Evolutionary conservation across 2,888 invertebrate species (phyloP).

Genomic region (Drepana falcataria): DNA sequence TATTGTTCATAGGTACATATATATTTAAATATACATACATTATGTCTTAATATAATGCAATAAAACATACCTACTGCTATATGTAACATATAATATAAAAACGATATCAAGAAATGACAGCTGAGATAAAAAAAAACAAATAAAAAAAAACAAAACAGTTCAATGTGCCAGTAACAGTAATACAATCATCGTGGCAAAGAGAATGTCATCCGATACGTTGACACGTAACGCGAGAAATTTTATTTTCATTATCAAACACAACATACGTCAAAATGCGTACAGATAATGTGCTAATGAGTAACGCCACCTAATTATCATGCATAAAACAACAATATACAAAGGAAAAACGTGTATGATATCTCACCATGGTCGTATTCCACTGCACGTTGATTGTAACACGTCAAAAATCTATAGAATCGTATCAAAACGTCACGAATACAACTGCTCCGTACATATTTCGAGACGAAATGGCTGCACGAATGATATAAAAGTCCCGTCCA

Average conservation of each 20-base stretch:
- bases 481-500: constrained; percentile 59
- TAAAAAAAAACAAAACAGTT: background rate
- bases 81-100: background rate
- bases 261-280: constrained; percentile 15
- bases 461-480: constrained; percentile 69
- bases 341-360: constrained; percentile 19
- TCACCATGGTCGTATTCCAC: constrained; percentile 47
- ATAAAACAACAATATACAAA: constrained; percentile 2
- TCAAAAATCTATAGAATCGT: constrained; percentile 58
- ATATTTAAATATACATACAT: constrained; percentile 7
- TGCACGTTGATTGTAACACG: constrained; percentile 46
- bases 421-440: constrained; percentile 61
- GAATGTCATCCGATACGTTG: background rate
- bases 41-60: too few relatives aligned
- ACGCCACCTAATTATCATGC: constrained; percentile 3
- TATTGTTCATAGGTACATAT: background rate
- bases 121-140: background rate
- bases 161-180: too few relatives aligned
- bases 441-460: constrained; percentile 65
- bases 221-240: constrained; percentile 15
- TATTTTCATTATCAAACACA: constrained; percentile 32
- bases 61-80: too few relatives aligned
- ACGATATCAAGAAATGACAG: background rate
- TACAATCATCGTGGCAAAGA: background rate
- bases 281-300: too few relatives aligned